A percentile compares a stretch with the other conserved stretches of the same genome.
These are phyloP conservation scores for Hanleya hanleyi DNA, from an alignment of 2,888 invertebrate species.

Conservation along the genomic window DNA sequence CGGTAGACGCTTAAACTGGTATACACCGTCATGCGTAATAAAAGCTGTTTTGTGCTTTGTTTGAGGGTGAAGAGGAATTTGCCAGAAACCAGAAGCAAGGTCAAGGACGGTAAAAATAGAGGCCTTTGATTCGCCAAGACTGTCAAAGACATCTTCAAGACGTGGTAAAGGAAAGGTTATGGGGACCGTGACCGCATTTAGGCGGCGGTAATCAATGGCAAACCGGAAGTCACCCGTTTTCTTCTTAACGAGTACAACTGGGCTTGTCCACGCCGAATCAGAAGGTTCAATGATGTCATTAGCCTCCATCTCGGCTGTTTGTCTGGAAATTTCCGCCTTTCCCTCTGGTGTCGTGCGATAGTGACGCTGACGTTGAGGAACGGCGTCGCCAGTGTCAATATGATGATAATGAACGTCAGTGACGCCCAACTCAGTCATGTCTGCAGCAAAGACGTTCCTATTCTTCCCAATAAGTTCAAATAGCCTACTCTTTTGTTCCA, in stretches of 20 bases:
- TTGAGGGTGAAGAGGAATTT: constrained; percentile 5
- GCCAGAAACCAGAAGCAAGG: constrained; percentile 14
- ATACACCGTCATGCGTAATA: neutral
- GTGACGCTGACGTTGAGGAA: neutral
- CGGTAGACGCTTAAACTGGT: neutral
- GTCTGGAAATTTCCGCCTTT: neutral
- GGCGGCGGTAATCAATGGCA: neutral
- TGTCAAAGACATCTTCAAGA: neutral
- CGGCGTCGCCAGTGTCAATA: neutral
- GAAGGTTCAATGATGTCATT: neutral
- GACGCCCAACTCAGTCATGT: neutral
- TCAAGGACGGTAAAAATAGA: no score
- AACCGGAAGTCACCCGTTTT: neutral
- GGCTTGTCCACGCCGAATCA: neutral
- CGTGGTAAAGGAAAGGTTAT: neutral
- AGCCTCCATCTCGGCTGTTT: neutral
- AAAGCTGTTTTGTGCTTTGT: constrained; percentile 16
- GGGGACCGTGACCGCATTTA: neutral
- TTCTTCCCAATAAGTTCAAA: neutral
- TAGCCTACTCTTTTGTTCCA: no score
- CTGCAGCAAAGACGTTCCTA: neutral
- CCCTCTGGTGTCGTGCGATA: neutral
- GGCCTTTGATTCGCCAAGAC: neutral
- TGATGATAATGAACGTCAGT: neutral
- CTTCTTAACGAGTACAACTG: neutral